These are phyloP conservation scores for Orthosia gracilis DNA, from an alignment of 2,888 invertebrate species.

Conservation along the genomic window DNA sequence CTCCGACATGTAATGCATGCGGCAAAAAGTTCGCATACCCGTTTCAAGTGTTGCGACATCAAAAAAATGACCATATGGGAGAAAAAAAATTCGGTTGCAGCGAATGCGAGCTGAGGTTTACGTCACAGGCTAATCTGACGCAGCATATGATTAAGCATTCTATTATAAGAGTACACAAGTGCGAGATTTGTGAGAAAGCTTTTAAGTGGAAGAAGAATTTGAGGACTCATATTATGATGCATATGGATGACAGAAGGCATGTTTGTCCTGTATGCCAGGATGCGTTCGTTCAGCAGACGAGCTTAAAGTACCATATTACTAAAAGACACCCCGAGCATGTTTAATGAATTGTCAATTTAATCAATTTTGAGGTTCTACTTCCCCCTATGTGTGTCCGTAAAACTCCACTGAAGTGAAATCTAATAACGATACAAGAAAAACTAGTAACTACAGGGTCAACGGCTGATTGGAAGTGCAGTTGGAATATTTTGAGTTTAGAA, in stretches of 20 bases:
- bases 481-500: too few species aligned
- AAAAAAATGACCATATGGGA: slow-evolving; percentile 75
- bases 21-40: slow-evolving; percentile 77
- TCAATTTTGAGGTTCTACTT: slow-evolving; percentile 32
- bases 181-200: slow-evolving; percentile 75
- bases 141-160: slow-evolving; percentile 63
- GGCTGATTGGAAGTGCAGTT: too few species aligned
- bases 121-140: slow-evolving; percentile 47
- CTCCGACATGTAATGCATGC: slow-evolving; percentile 75
- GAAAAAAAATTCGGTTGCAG: slow-evolving; percentile 70
- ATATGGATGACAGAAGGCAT: slow-evolving; percentile 71
- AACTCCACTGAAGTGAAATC: too few species aligned
- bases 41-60: slow-evolving; percentile 71
- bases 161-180: slow-evolving; percentile 52
- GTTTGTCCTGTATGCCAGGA: slow-evolving; percentile 73
- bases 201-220: slow-evolving; percentile 61
- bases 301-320: slow-evolving; percentile 73
- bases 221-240: slow-evolving; percentile 71
- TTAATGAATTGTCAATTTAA: slow-evolving; percentile 28
- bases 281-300: slow-evolving; percentile 76
- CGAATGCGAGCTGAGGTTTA: slow-evolving; percentile 68
- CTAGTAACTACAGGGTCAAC: too few species aligned
- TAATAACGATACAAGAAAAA: too few species aligned
- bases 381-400: neutral
- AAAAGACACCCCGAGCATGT: slow-evolving; percentile 69